Conservation (phyloP, 2,113 vertebrate genomes). For the Caranx melampygus region DNA sequence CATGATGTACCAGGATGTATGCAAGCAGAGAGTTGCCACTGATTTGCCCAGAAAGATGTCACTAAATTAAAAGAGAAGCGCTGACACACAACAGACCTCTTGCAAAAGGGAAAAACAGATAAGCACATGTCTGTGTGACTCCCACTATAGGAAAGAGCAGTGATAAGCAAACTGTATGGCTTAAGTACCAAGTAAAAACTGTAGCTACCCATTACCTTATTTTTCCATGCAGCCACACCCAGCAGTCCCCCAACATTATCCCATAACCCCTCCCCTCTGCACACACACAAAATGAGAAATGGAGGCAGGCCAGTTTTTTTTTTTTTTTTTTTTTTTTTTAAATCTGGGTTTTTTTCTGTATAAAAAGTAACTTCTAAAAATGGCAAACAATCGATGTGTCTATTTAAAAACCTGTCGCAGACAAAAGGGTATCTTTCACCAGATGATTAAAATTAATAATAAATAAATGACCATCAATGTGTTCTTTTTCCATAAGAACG, state of each 20-base stretch:
- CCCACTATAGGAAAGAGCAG: slow-evolving; percentile 43
- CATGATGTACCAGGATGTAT: not conserved
- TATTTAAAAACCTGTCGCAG: not conserved
- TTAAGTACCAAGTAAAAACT: slow-evolving; percentile 40
- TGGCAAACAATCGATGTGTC: not conserved
- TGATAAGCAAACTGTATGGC: slow-evolving; percentile 35
- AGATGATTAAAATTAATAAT: no score
- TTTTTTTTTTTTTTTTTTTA: not conserved
- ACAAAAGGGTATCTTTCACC: not conserved
- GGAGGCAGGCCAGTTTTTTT: slow-evolving; percentile 21
- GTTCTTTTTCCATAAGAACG: not conserved
- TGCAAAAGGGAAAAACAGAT: not conserved
- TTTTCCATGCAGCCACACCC: slow-evolving; percentile 70
- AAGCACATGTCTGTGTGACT: not conserved
- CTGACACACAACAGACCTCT: not conserved
- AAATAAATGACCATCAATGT: not conserved
- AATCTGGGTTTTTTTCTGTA: slow-evolving; percentile 26
- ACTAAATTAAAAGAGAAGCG: not conserved
- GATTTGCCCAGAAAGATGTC: not conserved
- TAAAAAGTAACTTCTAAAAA: not conserved
- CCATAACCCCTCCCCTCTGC: slow-evolving; percentile 3
- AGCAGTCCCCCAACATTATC: slow-evolving; percentile 48
- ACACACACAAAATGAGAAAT: slow-evolving; percentile 15
- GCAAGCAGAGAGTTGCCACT: slow-evolving; percentile 29
- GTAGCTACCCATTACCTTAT: slow-evolving; percentile 51